Conservation (phyloP, 2,113 vertebrate genomes). For the Bothrops jararaca region DNA sequence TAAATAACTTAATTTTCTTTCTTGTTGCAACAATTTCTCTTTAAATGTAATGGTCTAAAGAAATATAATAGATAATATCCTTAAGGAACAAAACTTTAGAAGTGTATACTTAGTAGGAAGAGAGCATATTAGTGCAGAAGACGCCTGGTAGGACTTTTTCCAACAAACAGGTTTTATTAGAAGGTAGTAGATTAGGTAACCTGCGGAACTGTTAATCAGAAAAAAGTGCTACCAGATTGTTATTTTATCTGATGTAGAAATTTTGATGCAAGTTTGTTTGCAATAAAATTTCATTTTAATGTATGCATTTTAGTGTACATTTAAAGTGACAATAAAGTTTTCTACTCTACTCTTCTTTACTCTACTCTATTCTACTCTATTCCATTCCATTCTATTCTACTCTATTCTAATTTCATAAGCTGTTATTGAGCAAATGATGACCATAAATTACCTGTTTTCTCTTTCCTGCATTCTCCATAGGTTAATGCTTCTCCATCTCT, state of each 20-base stretch:
- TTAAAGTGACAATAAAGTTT: too few species aligned
- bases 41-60: neutral
- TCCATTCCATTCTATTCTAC: too few species aligned
- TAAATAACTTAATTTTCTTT: neutral
- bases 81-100: neutral
- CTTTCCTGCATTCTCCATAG: slow-evolving; percentile 58
- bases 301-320: too few species aligned
- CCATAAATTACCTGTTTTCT: neutral
- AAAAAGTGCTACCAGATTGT: neutral
- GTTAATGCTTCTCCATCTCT: slow-evolving; percentile 97
- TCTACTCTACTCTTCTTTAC: too few species aligned
- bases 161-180: neutral
- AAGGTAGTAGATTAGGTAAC: neutral
- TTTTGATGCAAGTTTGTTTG: neutral
- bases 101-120: neutral
- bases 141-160: neutral
- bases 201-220: neutral
- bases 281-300: too few species aligned
- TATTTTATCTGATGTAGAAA: neutral
- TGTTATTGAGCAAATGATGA: neutral
- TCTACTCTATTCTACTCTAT: too few species aligned
- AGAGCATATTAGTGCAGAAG: neutral
- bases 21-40: neutral
- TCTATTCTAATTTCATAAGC: neutral
- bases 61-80: neutral